Conservation (phyloP, 2,113 vertebrate genomes). For the Procavia capensis region DNA sequence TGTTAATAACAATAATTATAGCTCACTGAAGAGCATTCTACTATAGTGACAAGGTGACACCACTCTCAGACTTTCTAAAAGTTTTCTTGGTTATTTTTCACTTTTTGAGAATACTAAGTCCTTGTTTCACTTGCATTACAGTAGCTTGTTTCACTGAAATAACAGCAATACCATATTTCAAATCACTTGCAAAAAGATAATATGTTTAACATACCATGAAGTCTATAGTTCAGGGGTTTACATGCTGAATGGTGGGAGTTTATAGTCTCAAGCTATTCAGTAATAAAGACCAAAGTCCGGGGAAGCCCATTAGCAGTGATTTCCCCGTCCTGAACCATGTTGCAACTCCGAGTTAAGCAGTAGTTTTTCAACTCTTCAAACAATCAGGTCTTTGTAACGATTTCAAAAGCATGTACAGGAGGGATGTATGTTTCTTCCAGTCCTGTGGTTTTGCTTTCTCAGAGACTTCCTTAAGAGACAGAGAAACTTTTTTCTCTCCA, state of each 20-base stretch:
- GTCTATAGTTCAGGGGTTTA: background rate
- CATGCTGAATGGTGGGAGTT: background rate
- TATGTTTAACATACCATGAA: conserved; percentile 52
- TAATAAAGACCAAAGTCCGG: background rate
- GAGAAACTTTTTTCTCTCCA: background rate
- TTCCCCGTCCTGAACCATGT: conserved; percentile 8
- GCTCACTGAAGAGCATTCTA: background rate
- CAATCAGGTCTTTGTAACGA: conserved; percentile 65
- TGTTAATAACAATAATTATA: background rate
- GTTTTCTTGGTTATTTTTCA: background rate
- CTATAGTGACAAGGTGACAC: background rate
- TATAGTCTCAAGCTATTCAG: background rate
- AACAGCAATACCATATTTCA: conserved; percentile 33
- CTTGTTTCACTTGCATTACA: conserved; percentile 23
- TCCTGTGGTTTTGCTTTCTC: conserved; percentile 24
- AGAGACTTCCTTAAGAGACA: conserved; percentile 28
- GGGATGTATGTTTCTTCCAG: conserved; percentile 52
- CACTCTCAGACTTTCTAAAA: background rate
- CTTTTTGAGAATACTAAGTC: background rate
- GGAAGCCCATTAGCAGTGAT: background rate
- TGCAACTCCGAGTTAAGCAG: conserved; percentile 1
- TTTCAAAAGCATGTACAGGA: conserved; percentile 23
- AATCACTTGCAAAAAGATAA: conserved; percentile 51
- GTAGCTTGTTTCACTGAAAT: conserved; percentile 52
- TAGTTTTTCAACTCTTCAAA: conserved; percentile 53